Conservation (phyloP, 2,888 invertebrate species). For the Steinernema carpocapsae region DNA sequence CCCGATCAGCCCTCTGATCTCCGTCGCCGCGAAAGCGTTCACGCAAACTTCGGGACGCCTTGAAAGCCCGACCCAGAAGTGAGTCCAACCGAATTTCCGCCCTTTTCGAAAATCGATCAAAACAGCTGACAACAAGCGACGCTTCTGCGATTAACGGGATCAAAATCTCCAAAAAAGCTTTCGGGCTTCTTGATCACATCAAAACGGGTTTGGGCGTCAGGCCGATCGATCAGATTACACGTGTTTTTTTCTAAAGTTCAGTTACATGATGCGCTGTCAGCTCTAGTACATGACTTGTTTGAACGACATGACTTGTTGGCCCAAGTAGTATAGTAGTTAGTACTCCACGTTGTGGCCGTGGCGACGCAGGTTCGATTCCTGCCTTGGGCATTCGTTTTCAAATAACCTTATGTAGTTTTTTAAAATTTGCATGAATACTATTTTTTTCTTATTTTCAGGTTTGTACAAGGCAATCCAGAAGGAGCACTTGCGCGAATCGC, state of each 20-base stretch:
- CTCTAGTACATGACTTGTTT: no score
- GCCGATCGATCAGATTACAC: no score
- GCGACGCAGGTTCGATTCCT: conserved; percentile 67
- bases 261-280: no score
- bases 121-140: no score
- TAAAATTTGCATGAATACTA: neutral
- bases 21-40: neutral
- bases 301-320: conserved; percentile 35
- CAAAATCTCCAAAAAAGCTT: no score
- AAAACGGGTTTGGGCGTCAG: no score
- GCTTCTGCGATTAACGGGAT: neutral
- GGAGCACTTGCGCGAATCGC: conserved; percentile 43
- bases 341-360: conserved; percentile 68
- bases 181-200: no score
- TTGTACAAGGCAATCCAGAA: conserved; percentile 11
- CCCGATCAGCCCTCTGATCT: neutral
- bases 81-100: neutral
- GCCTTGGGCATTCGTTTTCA: conserved; percentile 51
- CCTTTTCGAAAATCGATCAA: neutral
- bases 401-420: no score
- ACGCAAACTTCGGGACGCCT: neutral
- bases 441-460: neutral
- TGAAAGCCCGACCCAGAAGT: conserved; percentile 5
- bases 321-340: conserved; percentile 68
- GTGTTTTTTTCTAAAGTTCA: no score